Evolutionary conservation across 2,113 vertebrate species (phyloP).

Genomic region (Nothocercus julius): DNA sequence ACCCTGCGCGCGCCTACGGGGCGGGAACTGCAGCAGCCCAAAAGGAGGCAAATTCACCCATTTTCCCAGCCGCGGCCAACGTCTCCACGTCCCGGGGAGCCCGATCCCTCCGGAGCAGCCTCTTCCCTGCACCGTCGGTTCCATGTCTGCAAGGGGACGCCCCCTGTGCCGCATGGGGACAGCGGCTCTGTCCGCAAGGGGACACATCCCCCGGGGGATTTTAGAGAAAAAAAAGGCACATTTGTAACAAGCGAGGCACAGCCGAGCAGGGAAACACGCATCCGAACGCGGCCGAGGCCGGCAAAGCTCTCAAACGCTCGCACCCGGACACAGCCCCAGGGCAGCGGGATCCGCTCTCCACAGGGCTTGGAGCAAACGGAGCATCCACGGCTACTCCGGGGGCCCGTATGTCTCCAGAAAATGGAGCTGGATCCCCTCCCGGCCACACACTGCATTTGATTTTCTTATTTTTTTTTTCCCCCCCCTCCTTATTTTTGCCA

Average conservation of each 20-base stretch:
- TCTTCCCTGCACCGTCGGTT: no score
- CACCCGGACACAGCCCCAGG: no score
- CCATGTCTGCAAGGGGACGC: conserved; percentile 1
- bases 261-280: no score
- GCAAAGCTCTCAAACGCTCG: no score
- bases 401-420: background rate
- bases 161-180: no score
- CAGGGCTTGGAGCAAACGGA: background rate
- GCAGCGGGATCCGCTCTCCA: background rate
- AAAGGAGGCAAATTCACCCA: background rate
- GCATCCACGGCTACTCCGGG: rapidly evolving
- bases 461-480: no score
- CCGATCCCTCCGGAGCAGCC: background rate
- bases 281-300: no score
- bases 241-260: background rate
- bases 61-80: background rate
- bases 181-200: background rate
- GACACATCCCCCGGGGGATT: no score
- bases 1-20: no score
- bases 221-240: background rate
- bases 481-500: no score
- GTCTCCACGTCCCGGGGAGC: background rate
- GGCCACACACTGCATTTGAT: rapidly evolving
- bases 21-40: no score
- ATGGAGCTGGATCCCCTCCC: background rate